These are phyloP conservation scores for Drosophila multiciliata DNA, from an alignment of 2,888 invertebrate genomes.

Conservation along the genomic window DNA sequence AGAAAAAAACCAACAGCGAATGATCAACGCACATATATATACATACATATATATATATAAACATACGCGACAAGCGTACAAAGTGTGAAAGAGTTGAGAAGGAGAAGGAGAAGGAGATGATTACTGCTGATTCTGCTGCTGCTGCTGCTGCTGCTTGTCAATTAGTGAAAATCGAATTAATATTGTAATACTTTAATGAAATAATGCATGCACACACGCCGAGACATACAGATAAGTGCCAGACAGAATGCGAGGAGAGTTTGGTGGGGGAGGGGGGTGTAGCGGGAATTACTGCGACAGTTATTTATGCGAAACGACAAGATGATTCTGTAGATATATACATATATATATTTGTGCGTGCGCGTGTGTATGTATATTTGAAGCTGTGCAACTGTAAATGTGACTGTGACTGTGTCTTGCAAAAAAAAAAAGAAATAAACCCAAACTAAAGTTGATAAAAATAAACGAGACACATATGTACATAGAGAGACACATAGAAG, in stretches of 20 bases:
- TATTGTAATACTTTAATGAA: conserved; percentile 81
- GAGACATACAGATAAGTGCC: conserved; percentile 44
- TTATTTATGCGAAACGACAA: conserved; percentile 78
- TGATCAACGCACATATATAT: conserved; percentile 25
- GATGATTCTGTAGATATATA: conserved; percentile 65
- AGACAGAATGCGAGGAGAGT: neutral
- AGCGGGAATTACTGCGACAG: conserved; percentile 59
- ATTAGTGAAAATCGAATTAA: conserved; percentile 81
- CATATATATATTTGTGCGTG: neutral
- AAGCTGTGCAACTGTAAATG: conserved; percentile 29
- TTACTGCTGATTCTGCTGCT: conserved; percentile 32
- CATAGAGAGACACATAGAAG: conserved; percentile 10
- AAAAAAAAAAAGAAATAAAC: conserved; percentile 11
- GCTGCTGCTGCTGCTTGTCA: conserved; percentile 57
- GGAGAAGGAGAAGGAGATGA: neutral
- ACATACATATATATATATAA: conserved; percentile 5
- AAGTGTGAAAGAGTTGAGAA: conserved; percentile 1
- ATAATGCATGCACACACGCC: conserved; percentile 71
- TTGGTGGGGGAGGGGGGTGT: neutral
- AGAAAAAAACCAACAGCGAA: conserved; percentile 39
- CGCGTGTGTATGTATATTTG: neutral
- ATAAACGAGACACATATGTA: conserved; percentile 62
- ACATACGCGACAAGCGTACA: neutral
- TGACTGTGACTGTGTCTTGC: conserved; percentile 23
- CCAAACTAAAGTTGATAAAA: conserved; percentile 76